Base-by-base conservation (phyloP, 1,140 invertebrate genomes). In the Gryllus bimaculatus region DNA sequence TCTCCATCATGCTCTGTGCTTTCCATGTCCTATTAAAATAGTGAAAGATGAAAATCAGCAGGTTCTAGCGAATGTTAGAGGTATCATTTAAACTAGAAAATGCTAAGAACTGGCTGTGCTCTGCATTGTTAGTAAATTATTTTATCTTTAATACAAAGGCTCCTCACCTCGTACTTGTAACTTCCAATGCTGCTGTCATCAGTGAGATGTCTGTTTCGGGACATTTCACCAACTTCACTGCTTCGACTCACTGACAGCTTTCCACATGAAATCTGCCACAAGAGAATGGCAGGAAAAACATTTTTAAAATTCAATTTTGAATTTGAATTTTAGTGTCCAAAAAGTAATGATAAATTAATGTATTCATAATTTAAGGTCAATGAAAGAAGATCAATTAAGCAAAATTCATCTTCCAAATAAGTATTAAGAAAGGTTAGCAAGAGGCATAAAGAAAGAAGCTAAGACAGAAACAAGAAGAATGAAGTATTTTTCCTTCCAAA, bases 1-100 rank as follows among this genome's bases (percentile, higher is more conserved):
- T 96, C 94, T 8, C 93, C 94, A 81, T 96, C 94, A 83, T 95
- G 93, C 79, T 95, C 94, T 7, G 93, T 94, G 49, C 91, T 92
- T 83, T 93, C 92, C 78, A 91, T 88, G 83, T 92, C 91, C 90
- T 92, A 83, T 13, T 84, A 81, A 78, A 66, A 66, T 18, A 66
- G 18, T 18, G 26, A 39, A 39, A 39, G 26, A 39, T 39, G 26
- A 39, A 39, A 39, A 39, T 39, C 26, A 39, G 26, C 5, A 39
- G 26, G 26, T 39, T 39, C 26, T 39, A 39, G 26, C 5, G 26
- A 39, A 39, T 39, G 26, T 39, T 39, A 39, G 26, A 39, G 66
- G 66, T n/a, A 73, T 73, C 13, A 73, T 73, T 1, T 3, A 73
- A 6, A 1, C n/a, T 39, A 39, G 5, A 39, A 39, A 39, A 39